Conservation (phyloP, 1,140 invertebrate genomes). For the Rhyzopertha dominica region DNA sequence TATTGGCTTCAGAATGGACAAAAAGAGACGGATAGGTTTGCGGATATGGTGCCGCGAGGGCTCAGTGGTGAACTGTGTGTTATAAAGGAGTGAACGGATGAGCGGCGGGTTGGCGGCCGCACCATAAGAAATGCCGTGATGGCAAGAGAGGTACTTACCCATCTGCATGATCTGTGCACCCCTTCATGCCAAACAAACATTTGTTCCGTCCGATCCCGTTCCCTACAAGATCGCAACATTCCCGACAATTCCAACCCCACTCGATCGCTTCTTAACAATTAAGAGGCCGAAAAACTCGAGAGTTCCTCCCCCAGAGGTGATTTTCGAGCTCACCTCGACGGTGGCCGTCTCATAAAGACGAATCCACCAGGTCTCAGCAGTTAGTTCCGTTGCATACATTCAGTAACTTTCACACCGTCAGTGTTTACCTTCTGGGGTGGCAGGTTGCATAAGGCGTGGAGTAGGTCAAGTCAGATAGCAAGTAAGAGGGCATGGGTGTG, state of each 20-base stretch:
- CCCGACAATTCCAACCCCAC: no score
- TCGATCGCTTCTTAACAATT: no score
- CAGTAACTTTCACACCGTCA: no score
- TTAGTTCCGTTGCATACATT: neutral
- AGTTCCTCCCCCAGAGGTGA: no score
- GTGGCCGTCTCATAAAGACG: no score
- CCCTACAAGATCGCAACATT: no score
- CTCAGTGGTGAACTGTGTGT: slow-evolving; percentile 31
- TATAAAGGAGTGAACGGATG: slow-evolving; percentile 28
- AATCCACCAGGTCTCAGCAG: neutral
- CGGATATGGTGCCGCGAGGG: slow-evolving; percentile 37
- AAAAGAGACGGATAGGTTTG: slow-evolving; percentile 36
- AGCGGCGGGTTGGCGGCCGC: slow-evolving; percentile 35
- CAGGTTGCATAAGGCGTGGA: slow-evolving; percentile 19
- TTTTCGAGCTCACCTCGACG: no score
- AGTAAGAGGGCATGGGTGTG: slow-evolving; percentile 16
- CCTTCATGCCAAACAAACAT: slow-evolving; percentile 8
- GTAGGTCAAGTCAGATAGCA: slow-evolving; percentile 34
- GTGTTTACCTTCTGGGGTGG: no score
- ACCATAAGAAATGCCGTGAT: slow-evolving; percentile 54
- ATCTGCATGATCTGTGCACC: slow-evolving; percentile 22
- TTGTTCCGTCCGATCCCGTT: no score
- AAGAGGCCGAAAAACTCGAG: no score
- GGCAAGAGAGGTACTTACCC: slow-evolving; percentile 54
- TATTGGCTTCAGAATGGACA: slow-evolving; percentile 42